phyloP scores from a whole-genome alignment of 2,113 vertebrate genomes.

The Aramus guarauna region DNA sequence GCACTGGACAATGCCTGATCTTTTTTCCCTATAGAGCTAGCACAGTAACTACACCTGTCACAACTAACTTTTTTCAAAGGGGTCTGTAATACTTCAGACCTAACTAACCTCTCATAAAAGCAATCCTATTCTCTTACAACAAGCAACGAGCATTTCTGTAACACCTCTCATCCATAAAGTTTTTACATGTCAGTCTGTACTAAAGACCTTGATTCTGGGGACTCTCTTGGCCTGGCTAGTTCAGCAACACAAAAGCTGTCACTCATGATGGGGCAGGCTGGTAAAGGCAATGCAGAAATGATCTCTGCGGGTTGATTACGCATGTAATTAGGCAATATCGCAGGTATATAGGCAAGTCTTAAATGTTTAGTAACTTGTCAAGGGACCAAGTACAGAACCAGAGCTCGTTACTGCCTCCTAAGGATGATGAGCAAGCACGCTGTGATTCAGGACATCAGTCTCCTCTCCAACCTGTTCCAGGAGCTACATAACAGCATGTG shows the following conservation, averaged over 20 bases:
- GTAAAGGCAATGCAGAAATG: neutral
- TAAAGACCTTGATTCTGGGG: neutral
- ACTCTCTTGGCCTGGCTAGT: neutral
- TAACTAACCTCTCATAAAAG: neutral
- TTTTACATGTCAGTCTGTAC: neutral
- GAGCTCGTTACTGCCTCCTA: neutral
- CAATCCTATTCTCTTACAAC: neutral
- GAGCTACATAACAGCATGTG: neutral
- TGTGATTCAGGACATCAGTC: neutral
- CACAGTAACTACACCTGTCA: neutral
- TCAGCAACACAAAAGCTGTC: neutral
- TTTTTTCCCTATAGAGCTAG: neutral
- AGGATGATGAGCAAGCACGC: neutral
- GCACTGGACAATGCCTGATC: neutral
- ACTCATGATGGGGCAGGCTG: neutral
- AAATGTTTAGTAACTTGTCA: neutral
- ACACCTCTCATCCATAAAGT: neutral
- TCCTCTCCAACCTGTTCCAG: neutral
- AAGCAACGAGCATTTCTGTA: neutral
- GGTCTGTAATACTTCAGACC: neutral
- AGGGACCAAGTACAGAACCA: neutral
- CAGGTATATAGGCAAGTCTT: neutral
- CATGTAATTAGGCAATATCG: neutral
- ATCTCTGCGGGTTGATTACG: neutral
- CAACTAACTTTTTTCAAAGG: neutral